Base-by-base conservation (phyloP, 2,113 vertebrate species). In the Hippocampus zosterae region DNA sequence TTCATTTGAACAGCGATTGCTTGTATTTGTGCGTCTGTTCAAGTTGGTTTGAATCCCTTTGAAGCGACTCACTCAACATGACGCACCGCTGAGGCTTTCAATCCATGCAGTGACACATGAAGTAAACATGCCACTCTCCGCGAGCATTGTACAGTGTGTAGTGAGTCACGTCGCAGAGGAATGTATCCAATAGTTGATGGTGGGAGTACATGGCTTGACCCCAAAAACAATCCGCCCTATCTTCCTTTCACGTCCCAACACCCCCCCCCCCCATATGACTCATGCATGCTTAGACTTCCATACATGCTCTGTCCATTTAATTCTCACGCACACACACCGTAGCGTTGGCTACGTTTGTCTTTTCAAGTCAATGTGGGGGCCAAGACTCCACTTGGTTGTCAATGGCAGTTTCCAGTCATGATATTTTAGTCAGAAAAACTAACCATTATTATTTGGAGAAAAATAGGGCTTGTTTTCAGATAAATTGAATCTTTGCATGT, bases 221-320 rank as follows among this genome's bases (percentile, higher is more conserved):
- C 70, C 71, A 50, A 67, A 60, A 65, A 55, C 69, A 57, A 65
- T 44, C 65, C 25, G 33, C 75, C 74, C 27, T 48, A 11, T 70
- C 77, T 78, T 84, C 78, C 81, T 75, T 41, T 72, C 69, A 73
- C 66, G 69, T 57, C 66, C 63, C 60, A 33, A 76, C 82, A 77
- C 70, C 63, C 25, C 86, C 63, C 25, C 86, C 84, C 87, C 70
- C 60, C 25, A 41, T 42, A 61, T 85, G 84, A 88, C 64, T 85
- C 84, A 86, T 41, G 76, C 81, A 86, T 89, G 87, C 84, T 79
- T 73, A 60, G 63, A 80, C 81, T 72, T 81, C 71, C 70, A 88
- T 76, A 74, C 74, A 81, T 70, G 66, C 74, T 62, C 59, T 67
- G 18, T 57, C 4, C 46, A 63, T 78, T 79, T 63, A 3, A 48